Conservation (phyloP, 2,797 vertebrate genomes). For the Mallotus villosus region DNA sequence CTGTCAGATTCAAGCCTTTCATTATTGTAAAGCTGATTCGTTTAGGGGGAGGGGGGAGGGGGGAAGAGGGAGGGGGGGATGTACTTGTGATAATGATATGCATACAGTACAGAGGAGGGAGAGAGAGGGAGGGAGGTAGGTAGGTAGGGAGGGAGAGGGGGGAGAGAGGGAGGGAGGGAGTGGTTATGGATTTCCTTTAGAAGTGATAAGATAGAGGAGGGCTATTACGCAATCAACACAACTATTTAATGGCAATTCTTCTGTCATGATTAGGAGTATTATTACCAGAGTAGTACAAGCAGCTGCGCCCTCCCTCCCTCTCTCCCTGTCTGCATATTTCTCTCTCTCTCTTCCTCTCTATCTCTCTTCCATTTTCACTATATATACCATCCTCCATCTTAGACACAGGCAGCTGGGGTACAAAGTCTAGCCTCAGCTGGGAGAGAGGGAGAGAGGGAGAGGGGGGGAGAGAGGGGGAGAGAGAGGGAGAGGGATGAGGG, state of each 20-base stretch:
- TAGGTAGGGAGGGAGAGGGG: too few species aligned
- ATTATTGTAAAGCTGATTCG: constrained; percentile 35
- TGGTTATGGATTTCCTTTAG: constrained; percentile 17
- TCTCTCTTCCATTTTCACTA: too few species aligned
- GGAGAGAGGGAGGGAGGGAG: background rate
- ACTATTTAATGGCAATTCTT: constrained; percentile 27
- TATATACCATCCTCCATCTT: too few species aligned
- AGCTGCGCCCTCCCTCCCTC: constrained; percentile 19
- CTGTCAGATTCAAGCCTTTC: constrained; percentile 35
- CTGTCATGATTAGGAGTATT: constrained; percentile 14
- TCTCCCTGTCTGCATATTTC: too few species aligned
- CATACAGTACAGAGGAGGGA: constrained; percentile 3
- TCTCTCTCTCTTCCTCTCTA: too few species aligned
- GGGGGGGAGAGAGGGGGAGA: background rate
- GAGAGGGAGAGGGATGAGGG: background rate
- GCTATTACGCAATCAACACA: constrained; percentile 17
- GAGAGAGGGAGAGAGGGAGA: background rate
- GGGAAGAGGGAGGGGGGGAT: constrained; percentile 1
- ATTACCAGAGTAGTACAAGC: constrained; percentile 6
- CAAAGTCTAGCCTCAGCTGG: constrained; percentile 29
- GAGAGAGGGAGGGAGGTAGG: too few species aligned
- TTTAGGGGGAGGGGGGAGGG: constrained; percentile 9
- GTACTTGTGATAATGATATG: background rate
- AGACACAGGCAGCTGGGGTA: constrained; percentile 25
- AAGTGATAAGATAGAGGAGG: constrained; percentile 22